Evolutionary conservation across 2,888 invertebrate genomes (phyloP), one percentile per base, ranked within the genome.

Genomic region (Aphrophora alni): DNA sequence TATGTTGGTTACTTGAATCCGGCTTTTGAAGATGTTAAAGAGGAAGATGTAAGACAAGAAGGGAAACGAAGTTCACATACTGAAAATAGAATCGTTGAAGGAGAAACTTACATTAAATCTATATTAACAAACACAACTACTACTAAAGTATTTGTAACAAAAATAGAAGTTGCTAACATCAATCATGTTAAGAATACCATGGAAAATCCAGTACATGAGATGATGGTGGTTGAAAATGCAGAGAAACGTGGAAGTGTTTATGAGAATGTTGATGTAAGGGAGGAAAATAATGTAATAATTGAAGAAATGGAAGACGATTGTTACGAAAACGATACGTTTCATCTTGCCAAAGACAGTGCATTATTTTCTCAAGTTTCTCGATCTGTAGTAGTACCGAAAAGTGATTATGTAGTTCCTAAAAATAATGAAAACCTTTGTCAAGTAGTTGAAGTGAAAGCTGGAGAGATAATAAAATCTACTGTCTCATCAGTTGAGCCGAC

Each of bases 341-440:
- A 92, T 85, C 88, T 94, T 80, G 90, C 93, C 14, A 91, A 93
- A 86, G 92, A 93, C 83, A 94, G 94, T 87, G 90, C 91, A 59
- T 89, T 93, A 14, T 94, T 94, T 87, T 92, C 93, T 8, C 92
- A 93, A 88, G 93, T 94, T 83, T 93, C 93, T 0, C 88, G 90
- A 27, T 90, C 92, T 85, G 84, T 85, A 44, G 82, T 84, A 17
- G 84, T 83, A 10, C 82, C 84, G 7, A 85, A 84, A 72, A 80
- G 81, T 77, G 70, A 69, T 70, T 81, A 68, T 74, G 27, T 80
- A 33, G 70, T 77, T 1, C 82, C 81, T 38, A 78, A 82, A 76
- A 76, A 84, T 14, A 85, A 86, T 78, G 83, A 85, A 71, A 88
- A 87, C 84, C 88, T 90, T 7, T 91, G 91, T 80, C 82, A 82